Percentiles rank a stretch among this genome's conserved stretches.
Evolutionary conservation across 2,797 vertebrate genomes (phyloP).

Genomic region (Garrulus glandarius): DNA sequence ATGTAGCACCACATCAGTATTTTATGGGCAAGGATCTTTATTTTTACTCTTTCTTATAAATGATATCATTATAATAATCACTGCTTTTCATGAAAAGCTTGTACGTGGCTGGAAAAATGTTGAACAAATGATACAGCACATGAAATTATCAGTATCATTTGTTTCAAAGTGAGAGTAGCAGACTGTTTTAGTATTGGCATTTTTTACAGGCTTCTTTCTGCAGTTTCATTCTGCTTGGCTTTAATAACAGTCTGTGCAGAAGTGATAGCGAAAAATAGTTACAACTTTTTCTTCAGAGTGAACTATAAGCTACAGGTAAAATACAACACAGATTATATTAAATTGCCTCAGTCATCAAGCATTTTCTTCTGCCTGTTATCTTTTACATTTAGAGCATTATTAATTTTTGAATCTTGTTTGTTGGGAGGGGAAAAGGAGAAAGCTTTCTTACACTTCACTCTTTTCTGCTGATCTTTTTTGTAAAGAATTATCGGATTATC

Average conservation of each 20-base stretch:
- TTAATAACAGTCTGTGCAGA: not conserved
- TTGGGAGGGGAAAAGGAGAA: not conserved
- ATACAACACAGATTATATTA: not conserved
- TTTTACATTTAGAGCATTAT: not conserved
- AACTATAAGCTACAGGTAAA: not conserved
- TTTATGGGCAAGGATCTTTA: not conserved
- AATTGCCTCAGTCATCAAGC: not conserved
- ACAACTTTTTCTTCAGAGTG: not conserved
- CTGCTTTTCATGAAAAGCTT: not conserved
- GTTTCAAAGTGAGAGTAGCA: not conserved
- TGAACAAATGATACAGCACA: not conserved
- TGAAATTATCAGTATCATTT: not conserved
- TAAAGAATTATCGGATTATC: not conserved
- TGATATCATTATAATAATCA: not conserved
- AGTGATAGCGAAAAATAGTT: not conserved
- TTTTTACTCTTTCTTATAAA: not conserved
- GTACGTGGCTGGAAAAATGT: not conserved
- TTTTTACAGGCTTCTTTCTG: not conserved
- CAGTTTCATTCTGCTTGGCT: not conserved
- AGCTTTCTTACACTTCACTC: not conserved
- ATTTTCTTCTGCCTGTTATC: not conserved
- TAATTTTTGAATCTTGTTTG: not conserved
- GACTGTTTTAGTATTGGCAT: not conserved
- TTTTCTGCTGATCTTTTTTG: not conserved
- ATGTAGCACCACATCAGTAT: not conserved